These are phyloP conservation scores for human DNA, from an alignment of 2,113 vertebrate species.

Conservation along the genomic window DNA sequence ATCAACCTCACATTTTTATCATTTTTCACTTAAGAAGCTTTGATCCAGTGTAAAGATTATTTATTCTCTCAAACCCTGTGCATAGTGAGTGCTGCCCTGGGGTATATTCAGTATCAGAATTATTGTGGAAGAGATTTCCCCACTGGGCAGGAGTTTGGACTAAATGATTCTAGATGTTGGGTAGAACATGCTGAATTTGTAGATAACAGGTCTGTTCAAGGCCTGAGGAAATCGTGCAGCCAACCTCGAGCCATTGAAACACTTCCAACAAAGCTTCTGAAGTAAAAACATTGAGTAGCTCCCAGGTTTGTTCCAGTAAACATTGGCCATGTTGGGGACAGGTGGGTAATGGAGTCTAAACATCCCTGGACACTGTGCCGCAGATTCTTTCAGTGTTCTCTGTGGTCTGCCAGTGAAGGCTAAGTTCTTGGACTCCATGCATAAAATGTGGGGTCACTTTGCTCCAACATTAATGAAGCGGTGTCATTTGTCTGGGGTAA, in stretches of 20 bases:
- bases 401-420: not conserved
- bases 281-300: not conserved
- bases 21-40: conserved; percentile 9
- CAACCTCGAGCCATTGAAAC: not conserved
- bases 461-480: not conserved
- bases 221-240: not conserved
- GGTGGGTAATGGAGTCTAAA: not conserved
- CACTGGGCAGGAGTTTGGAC: not conserved
- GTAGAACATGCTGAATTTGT: not conserved
- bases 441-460: not conserved
- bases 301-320: not conserved
- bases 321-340: not conserved
- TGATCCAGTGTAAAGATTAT: not conserved
- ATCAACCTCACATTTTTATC: not conserved
- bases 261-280: not conserved
- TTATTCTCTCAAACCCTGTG: not conserved
- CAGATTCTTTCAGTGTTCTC: not conserved
- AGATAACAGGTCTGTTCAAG: not conserved
- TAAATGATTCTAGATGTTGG: not conserved
- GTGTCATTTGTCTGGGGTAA: too few relatives aligned
- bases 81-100: not conserved
- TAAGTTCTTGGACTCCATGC: not conserved
- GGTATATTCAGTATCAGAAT: not conserved
- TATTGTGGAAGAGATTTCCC: not conserved
- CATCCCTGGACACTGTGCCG: not conserved